These are phyloP conservation scores for Drosophila testacea DNA, from an alignment of 2,888 invertebrate species.

Conservation along the genomic window DNA sequence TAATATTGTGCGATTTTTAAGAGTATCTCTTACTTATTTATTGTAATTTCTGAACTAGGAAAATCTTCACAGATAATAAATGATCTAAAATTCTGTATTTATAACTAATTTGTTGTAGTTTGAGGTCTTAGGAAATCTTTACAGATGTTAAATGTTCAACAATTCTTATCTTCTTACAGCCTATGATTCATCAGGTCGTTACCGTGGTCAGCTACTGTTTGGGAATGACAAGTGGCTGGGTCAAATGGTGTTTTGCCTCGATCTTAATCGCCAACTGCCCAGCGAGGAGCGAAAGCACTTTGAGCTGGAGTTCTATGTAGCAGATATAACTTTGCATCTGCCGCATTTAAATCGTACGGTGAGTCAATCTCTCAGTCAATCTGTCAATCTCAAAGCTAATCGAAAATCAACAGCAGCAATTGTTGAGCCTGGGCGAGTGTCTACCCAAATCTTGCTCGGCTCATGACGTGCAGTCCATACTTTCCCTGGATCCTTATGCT, in stretches of 20 bases:
- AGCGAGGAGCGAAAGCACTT: slow-evolving; percentile 79
- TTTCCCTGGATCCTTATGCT: slow-evolving; percentile 83
- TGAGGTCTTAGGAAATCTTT: too few relatives aligned
- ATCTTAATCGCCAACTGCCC: slow-evolving; percentile 84
- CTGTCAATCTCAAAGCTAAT: too few relatives aligned
- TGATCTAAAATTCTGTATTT: too few relatives aligned
- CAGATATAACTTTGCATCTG: slow-evolving; percentile 74
- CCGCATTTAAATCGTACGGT: slow-evolving; percentile 77
- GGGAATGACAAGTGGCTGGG: slow-evolving; percentile 94
- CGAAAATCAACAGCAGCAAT: slow-evolving; percentile 86
- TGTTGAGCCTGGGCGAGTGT: slow-evolving; percentile 91
- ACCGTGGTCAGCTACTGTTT: slow-evolving; percentile 91
- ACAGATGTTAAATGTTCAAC: too few relatives aligned
- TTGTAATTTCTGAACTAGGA: too few relatives aligned
- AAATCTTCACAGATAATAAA: too few relatives aligned
- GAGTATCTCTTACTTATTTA: too few relatives aligned
- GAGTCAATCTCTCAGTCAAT: slow-evolving; percentile 24
- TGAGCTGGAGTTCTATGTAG: slow-evolving; percentile 83
- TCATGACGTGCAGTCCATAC: slow-evolving; percentile 86
- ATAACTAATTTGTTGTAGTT: too few relatives aligned
- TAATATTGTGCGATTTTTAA: too few relatives aligned
- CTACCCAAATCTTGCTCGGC: slow-evolving; percentile 89
- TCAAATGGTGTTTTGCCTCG: slow-evolving; percentile 89
- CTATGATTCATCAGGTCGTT: slow-evolving; percentile 92
- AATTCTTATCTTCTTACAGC: slow-evolving; percentile 85